Conservation (phyloP, 2,797 vertebrate species). For the Falco novaeseelandiae region DNA sequence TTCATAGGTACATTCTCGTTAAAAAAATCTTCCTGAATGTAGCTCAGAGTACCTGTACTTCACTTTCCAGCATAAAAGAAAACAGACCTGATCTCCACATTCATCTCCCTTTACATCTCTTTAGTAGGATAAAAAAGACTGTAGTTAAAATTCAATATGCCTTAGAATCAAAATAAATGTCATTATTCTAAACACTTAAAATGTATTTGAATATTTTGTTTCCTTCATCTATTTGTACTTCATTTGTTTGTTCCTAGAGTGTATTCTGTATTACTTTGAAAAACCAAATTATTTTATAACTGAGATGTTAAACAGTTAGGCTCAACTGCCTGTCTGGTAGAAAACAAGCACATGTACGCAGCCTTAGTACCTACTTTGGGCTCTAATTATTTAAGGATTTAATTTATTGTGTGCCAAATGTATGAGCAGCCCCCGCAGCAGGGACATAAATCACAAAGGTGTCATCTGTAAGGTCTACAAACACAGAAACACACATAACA, state of each 20-base stretch:
- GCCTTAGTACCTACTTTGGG: neutral
- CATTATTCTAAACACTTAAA: neutral
- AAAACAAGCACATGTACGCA: neutral
- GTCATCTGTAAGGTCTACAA: neutral
- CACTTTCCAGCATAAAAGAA: neutral
- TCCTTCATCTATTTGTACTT: neutral
- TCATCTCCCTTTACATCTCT: neutral
- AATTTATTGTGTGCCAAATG: neutral
- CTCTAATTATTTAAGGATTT: neutral
- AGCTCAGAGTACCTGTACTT: neutral
- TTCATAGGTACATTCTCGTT: neutral
- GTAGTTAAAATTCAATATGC: neutral
- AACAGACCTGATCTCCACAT: neutral
- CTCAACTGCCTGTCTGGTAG: neutral
- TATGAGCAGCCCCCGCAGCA: neutral
- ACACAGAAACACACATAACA: rapidly evolving
- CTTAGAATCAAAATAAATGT: neutral
- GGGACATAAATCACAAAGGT: neutral
- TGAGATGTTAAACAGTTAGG: neutral
- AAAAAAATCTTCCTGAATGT: neutral
- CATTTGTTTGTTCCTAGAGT: neutral
- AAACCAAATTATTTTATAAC: neutral
- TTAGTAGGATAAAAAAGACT: neutral
- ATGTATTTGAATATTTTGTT: neutral
- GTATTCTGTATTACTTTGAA: neutral